Base-by-base conservation (phyloP, 2,113 vertebrate species). In the Mesoclemmys tuberculata region DNA sequence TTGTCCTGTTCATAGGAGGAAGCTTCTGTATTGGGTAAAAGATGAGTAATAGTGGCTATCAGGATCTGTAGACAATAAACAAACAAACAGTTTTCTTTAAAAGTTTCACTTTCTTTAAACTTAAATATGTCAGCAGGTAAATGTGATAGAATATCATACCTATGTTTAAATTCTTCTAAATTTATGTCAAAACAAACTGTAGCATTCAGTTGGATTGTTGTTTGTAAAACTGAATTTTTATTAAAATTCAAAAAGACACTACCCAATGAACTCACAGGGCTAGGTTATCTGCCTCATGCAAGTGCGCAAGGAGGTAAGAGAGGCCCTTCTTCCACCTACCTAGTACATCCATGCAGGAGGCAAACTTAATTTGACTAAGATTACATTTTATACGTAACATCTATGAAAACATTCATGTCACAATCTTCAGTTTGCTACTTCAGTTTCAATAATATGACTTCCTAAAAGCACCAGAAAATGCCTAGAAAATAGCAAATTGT, bases 1-100 rank as follows among this genome's bases (percentile, higher is more conserved):
- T 99, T 99, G 96, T 99, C 99, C 94, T 99, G 98, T 93, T 99
- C 99, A 88, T 99, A 99, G 89, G 99, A 99, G 31, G 99, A 99
- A n/a, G 98, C 98, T 98, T 99, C 99, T 12, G 99, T 99, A 90
- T 98, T 97, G 19, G 99, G 99, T 77, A 99, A 98, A 93, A 99
- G 97, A 97, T 99, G 97, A n/a, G 99, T 99, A 96, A 99, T 99
- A 93, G 99, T 99, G 90, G 99, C 99, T 87, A 99, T 99, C 85
- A 99, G 98, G 91, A 99, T 99, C 99, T 99, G 96, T 10, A 90
- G 29, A 94, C 22, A 96, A 90, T 84, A 93, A 0, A 93, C 64
- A n/a, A 46, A n/a, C n/a, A n/a, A 31, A 5, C 18, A 93, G 18
- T 89, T 88, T 93, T 18, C 10, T 96, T 96, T 95, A 51, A 95